phyloP scores from a whole-genome alignment of 2,113 vertebrate genomes.

The Mohoua ochrocephala region DNA sequence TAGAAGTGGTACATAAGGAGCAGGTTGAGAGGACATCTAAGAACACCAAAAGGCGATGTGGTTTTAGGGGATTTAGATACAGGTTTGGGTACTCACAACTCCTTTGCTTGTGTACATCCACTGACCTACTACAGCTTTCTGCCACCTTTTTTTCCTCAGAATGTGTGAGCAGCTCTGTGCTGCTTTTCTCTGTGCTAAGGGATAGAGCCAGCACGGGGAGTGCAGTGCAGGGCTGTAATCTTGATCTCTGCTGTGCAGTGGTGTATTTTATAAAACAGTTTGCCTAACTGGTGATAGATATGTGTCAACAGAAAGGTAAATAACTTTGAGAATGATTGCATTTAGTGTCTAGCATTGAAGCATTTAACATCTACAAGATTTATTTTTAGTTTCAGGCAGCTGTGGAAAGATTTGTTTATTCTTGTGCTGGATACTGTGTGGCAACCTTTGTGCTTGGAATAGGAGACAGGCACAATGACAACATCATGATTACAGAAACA shows the following conservation, averaged over 20 bases:
- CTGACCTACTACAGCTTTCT: neutral
- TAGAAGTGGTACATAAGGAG: neutral
- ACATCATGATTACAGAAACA: slow-evolving; percentile 98
- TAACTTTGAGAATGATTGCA: neutral
- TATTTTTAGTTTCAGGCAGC: slow-evolving; percentile 87
- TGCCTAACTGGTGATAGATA: neutral
- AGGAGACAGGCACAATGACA: slow-evolving; percentile 97
- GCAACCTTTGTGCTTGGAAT: slow-evolving; percentile 98
- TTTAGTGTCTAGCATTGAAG: neutral
- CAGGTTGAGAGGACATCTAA: neutral
- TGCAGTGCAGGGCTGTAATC: neutral
- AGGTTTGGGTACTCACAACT: neutral
- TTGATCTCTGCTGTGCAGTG: neutral
- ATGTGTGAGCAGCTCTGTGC: neutral
- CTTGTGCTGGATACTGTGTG: slow-evolving; percentile 96
- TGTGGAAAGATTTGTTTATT: slow-evolving; percentile 92
- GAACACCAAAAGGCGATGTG: neutral
- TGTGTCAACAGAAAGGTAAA: neutral
- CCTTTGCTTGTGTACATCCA: neutral
- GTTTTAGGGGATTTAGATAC: neutral
- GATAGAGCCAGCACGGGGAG: neutral
- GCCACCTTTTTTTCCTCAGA: neutral
- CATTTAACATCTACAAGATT: neutral
- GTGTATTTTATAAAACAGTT: neutral
- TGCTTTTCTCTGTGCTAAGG: neutral